Base-by-base conservation (phyloP, 2,888 invertebrate species). In the Heliconius charithonia region DNA sequence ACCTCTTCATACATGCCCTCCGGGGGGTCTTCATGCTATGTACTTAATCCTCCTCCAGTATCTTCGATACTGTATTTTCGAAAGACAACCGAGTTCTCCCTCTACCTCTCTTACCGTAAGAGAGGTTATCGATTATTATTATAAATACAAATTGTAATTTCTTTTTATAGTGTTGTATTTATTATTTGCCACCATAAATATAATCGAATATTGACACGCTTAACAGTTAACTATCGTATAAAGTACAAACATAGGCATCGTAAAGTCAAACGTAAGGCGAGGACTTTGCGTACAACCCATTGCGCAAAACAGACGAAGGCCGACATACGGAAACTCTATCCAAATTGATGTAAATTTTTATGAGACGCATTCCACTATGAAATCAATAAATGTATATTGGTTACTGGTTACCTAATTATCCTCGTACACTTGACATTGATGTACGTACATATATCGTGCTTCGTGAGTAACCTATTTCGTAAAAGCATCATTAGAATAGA, bases 341-440 rank as follows among this genome's bases (percentile, higher is more conserved):
- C 74, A 77, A 81, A 82, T 81, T 79, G 79, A 37, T 81, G 79
- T 62, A 72, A 82, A 75, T 79, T 77, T 77, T 75, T 75, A 62
- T 72, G 59, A 73, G 25, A 76, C 62, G n/a, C 71, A 70, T 73
- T 77, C 70, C 74, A 77, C 51, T 72, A 66, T 74, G 59, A 74
- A 74, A 74, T 72, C 76, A 63, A 76, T 65, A 41, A 27, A 27
- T 41, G 27, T 37, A 66, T 73, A 56, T 27, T 37, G 27, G 62
- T 29, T 63, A 19, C 51, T 73, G 72, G 70, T 77, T 75, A 77
- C 78, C 78, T 77, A 80, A 80, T 81, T 88, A 88, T 91, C 90
- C 90, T 92, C 88, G 89, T 92, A 90, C 89, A 89, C 91, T 92
- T 92, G 92, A 92, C 92, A 92, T 91, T 93, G 91, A 84, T 82